A percentile compares a stretch with the other conserved stretches of the same genome.
These are phyloP conservation scores for Crotalus horridus DNA, from an alignment of 2,113 vertebrate species.

Conservation along the genomic window DNA sequence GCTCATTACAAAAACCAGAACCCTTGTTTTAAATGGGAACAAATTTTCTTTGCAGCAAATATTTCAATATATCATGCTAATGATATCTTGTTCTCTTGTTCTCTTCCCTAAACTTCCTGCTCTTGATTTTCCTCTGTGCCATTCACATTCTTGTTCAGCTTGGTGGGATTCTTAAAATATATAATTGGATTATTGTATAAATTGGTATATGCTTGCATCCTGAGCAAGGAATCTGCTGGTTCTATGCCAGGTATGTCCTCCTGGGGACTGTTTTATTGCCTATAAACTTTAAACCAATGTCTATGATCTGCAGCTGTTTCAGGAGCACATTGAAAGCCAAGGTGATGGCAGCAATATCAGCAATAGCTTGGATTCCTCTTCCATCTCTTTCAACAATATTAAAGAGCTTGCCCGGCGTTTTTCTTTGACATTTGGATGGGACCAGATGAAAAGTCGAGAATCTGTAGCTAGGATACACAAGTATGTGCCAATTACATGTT, in stretches of 20 bases:
- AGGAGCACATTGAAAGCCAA: slow-evolving; percentile 73
- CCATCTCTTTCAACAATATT: slow-evolving; percentile 82
- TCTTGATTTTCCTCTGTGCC: not conserved
- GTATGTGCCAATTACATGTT: slow-evolving; percentile 60
- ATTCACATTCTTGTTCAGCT: not conserved
- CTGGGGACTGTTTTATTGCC: slow-evolving; percentile 20
- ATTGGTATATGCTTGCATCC: not conserved
- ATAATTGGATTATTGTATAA: not conserved
- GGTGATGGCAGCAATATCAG: slow-evolving; percentile 42
- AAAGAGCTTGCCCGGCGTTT: slow-evolving; percentile 89
- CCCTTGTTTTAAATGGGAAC: not conserved
- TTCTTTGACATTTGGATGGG: slow-evolving; percentile 85
- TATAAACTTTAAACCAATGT: slow-evolving; percentile 19
- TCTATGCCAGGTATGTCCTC: not conserved
- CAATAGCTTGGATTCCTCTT: slow-evolving; percentile 59
- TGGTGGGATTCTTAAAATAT: not conserved
- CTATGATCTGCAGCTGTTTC: slow-evolving; percentile 73
- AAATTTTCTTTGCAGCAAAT: not conserved
- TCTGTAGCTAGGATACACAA: slow-evolving; percentile 89
- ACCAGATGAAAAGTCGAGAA: slow-evolving; percentile 85
- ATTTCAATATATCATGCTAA: not conserved
- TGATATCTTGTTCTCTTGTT: not conserved
- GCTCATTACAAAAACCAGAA: not conserved
- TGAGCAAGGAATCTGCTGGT: not conserved
- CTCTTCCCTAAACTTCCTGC: not conserved